Evolutionary conservation across 2,113 vertebrate genomes (phyloP).

Genomic region (Toxostoma redivivum): DNA sequence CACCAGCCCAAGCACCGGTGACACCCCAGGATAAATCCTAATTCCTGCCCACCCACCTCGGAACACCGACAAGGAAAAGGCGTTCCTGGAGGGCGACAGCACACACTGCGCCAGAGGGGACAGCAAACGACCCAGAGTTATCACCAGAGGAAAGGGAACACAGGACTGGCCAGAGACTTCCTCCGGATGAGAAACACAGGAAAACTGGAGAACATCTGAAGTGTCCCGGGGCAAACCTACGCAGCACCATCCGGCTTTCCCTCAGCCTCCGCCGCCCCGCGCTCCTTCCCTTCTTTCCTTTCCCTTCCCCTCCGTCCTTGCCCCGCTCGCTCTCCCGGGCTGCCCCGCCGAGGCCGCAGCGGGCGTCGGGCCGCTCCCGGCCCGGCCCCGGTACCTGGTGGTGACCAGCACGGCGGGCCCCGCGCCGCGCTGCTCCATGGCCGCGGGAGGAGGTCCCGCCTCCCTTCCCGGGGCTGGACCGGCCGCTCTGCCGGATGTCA

Average conservation of each 20-base stretch:
- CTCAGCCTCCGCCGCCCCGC: background rate
- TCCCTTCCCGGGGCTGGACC: background rate
- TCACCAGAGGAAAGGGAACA: background rate
- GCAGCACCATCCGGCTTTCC: background rate
- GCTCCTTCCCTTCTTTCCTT: background rate
- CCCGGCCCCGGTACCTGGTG: background rate
- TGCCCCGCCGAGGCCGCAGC: background rate
- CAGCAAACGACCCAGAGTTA: fast-evolving
- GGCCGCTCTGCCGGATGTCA: background rate
- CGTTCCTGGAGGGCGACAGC: background rate
- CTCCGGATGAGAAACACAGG: background rate
- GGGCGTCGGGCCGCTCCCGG: too few relatives aligned
- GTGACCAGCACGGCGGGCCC: constrained; percentile 30
- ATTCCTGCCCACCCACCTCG: background rate
- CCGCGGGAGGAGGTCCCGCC: background rate
- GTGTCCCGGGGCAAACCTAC: background rate
- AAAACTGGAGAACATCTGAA: fast-evolving
- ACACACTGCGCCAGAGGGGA: fast-evolving
- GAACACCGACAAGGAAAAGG: background rate
- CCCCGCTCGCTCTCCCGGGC: too few relatives aligned
- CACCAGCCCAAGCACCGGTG: fast-evolving
- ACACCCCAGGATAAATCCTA: fast-evolving
- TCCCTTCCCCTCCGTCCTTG: background rate
- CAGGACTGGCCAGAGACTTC: fast-evolving
- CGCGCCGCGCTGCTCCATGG: constrained; percentile 24